phyloP scores from a whole-genome alignment of 2,888 invertebrate species.

The Megalurothrips usitatus region DNA sequence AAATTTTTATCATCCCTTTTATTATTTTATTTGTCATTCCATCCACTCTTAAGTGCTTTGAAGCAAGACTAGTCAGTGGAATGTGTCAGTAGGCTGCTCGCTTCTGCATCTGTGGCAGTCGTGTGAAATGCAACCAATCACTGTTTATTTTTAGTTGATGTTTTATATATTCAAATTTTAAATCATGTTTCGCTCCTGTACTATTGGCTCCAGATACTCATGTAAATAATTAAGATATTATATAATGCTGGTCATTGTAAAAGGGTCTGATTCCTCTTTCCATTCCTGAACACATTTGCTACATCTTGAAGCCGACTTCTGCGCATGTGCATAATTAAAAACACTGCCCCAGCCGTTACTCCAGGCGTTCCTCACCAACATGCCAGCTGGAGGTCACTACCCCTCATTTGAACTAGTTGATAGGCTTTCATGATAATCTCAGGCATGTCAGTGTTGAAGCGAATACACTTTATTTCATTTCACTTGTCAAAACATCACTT shows the following conservation, averaged over 20 bases:
- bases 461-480: background rate
- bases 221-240: background rate
- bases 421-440: no score
- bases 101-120: background rate
- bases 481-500: conserved; percentile 49
- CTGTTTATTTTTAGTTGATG: background rate
- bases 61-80: background rate
- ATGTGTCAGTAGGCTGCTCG: background rate
- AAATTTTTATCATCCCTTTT: background rate
- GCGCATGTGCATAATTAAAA: no score
- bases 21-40: background rate
- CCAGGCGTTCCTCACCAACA: no score
- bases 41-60: background rate
- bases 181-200: background rate
- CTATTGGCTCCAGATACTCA: background rate
- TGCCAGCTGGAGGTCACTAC: no score
- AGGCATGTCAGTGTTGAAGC: no score
- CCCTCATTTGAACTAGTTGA: no score
- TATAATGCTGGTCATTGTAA: conserved; percentile 10
- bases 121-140: background rate
- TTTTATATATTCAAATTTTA: background rate
- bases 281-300: no score
- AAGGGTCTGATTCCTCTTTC: background rate
- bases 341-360: no score
- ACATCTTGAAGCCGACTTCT: no score